Evolutionary conservation across 2,797 vertebrate species (phyloP).

Genomic region (Scolopax bukidnonensis): DNA sequence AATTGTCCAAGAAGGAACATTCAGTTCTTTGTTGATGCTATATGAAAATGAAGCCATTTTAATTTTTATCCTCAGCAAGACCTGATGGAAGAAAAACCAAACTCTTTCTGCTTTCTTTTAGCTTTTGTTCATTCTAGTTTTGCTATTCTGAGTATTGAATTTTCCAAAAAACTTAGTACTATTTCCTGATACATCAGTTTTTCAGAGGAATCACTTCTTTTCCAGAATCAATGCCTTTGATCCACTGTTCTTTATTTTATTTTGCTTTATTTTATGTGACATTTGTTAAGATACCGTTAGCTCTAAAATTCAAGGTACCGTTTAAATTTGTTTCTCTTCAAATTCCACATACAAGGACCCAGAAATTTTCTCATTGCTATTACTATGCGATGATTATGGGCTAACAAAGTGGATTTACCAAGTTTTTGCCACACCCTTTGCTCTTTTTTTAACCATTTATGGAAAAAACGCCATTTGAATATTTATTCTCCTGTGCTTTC

Average conservation of each 20-base stretch:
- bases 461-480: not conserved
- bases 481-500: not conserved
- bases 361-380: not conserved
- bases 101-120: not conserved
- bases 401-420: not conserved
- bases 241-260: not conserved
- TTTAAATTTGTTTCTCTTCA: not conserved
- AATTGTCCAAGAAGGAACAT: constrained; percentile 16
- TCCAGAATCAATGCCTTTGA: rapidly evolving
- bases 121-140: not conserved
- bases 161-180: not conserved
- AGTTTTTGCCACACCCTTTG: not conserved
- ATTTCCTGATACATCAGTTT: not conserved
- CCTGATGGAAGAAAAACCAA: not conserved
- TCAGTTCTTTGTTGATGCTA: constrained; percentile 2
- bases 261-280: not conserved
- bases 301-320: not conserved
- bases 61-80: not conserved
- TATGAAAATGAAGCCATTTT: not conserved
- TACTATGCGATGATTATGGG: not conserved
- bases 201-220: not conserved
- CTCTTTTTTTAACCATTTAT: not conserved
- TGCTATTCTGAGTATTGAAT: not conserved
- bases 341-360: not conserved
- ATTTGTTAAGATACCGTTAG: not conserved